phyloP scores from a whole-genome alignment of 2,113 vertebrate species.

The Origma solitaria region DNA sequence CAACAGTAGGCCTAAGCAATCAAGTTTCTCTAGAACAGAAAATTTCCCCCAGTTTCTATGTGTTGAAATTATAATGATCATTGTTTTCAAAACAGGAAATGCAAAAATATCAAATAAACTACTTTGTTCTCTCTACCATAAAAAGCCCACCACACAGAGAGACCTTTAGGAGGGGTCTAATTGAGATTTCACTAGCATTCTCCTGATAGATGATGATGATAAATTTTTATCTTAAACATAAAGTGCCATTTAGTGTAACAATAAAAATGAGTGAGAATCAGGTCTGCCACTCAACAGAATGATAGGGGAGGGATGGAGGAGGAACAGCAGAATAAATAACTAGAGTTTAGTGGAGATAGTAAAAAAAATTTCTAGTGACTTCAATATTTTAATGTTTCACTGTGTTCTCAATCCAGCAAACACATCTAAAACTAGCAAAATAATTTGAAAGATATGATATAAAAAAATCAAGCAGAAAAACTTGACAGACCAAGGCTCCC shows the following conservation, averaged over 20 bases:
- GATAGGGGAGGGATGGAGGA: not conserved
- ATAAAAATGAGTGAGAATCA: not conserved
- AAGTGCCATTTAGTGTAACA: not conserved
- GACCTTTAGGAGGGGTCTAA: not conserved
- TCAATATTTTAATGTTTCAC: not conserved
- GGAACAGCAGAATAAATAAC: not conserved
- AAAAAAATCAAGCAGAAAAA: conserved; percentile 60
- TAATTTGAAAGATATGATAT: conserved; percentile 62
- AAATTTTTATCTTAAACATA: not conserved
- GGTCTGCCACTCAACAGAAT: not conserved
- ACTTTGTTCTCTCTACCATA: not conserved
- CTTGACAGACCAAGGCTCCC: conserved; percentile 37
- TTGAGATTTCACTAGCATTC: not conserved
- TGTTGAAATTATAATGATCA: not conserved
- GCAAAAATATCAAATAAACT: not conserved
- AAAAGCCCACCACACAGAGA: not conserved
- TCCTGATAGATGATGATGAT: fast-evolving
- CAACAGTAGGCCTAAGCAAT: not conserved
- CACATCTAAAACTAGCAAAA: conserved; percentile 52
- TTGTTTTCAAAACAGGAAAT: not conserved
- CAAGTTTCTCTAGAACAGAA: not conserved
- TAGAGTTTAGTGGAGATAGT: not conserved
- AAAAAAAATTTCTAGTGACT: not conserved
- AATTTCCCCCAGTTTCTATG: not conserved
- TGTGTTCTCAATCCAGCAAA: conserved; percentile 28